Percentiles rank a stretch among this genome's conserved stretches.
These are phyloP conservation scores for Oxygymnocypris stewartii DNA, from an alignment of 2,113 vertebrate genomes.

Conservation along the genomic window DNA sequence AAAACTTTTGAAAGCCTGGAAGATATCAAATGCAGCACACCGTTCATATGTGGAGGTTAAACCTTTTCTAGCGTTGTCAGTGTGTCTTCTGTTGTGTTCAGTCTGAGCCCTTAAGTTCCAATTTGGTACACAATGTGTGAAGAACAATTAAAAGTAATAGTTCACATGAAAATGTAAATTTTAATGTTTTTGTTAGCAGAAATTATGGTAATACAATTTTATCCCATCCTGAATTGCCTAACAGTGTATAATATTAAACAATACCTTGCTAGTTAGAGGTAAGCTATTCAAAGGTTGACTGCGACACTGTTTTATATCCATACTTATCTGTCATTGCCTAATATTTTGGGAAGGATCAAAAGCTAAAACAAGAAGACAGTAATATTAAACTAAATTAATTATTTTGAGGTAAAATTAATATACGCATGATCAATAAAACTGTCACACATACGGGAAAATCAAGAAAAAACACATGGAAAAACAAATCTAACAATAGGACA, in stretches of 20 bases:
- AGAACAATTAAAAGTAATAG: background rate
- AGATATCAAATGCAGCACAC: background rate
- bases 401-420: background rate
- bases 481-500: background rate
- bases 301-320: background rate
- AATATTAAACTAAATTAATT: background rate
- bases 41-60: slow-evolving; percentile 9
- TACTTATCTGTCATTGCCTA: background rate
- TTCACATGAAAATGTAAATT: background rate
- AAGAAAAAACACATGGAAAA: background rate
- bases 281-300: background rate
- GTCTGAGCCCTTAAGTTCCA: background rate
- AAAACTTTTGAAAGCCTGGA: background rate
- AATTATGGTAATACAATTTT: background rate
- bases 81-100: background rate
- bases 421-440: background rate
- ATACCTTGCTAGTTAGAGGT: background rate
- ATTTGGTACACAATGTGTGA: background rate
- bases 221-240: background rate
- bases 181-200: background rate
- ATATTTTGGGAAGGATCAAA: background rate
- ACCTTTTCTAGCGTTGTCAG: background rate
- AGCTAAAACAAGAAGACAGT: background rate
- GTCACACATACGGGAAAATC: background rate
- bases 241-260: background rate